Conservation (phyloP, 2,113 vertebrate species). For the Spea bombifrons region DNA sequence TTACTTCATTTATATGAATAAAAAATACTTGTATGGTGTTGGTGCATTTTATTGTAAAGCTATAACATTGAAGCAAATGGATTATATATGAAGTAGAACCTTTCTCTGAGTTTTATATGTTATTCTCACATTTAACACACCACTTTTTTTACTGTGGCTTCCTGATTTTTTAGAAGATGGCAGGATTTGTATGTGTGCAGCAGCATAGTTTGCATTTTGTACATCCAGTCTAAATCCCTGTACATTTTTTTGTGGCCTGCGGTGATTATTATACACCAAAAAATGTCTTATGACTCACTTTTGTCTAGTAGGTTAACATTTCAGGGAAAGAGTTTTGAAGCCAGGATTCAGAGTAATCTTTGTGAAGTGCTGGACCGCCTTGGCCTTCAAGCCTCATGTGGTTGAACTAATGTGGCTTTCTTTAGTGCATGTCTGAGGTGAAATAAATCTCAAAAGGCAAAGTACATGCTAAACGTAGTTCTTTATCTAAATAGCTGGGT, state of each 20-base stretch:
- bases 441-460: slow-evolving; percentile 10
- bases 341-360: neutral
- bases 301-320: neutral
- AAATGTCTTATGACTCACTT: neutral
- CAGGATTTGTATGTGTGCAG: neutral
- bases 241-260: neutral
- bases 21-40: too few species aligned
- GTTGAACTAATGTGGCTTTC: neutral
- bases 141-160: too few species aligned
- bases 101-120: too few species aligned
- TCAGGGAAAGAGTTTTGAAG: neutral
- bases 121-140: too few species aligned
- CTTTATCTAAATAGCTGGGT: slow-evolving; percentile 27
- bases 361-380: slow-evolving; percentile 4
- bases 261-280: neutral
- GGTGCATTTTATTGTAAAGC: too few species aligned
- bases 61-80: too few species aligned
- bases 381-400: slow-evolving; percentile 1
- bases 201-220: neutral
- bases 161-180: neutral
- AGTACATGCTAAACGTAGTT: slow-evolving; percentile 5
- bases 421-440: slow-evolving; percentile 6
- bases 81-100: too few species aligned
- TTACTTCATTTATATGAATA: too few species aligned
- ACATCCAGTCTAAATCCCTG: neutral